phyloP scores from a whole-genome alignment of 2,888 invertebrate species.

The Buathra laborator region DNA sequence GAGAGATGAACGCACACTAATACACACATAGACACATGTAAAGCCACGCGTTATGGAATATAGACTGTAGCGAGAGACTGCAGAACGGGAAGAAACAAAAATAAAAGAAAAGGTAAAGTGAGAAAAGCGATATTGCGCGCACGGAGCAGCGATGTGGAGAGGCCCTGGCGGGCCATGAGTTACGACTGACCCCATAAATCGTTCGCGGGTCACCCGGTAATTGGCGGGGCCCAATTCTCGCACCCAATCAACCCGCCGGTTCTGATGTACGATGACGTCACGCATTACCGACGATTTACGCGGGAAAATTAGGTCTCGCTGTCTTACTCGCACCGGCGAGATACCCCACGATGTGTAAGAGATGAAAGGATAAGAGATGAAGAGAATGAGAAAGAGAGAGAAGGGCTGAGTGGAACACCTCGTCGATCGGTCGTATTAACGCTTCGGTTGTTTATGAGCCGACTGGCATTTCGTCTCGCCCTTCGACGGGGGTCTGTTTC shows the following conservation, averaged over 20 bases:
- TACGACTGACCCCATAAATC: slow-evolving; percentile 83
- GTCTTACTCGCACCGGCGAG: slow-evolving; percentile 50
- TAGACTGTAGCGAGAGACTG: slow-evolving; percentile 49
- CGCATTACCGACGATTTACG: slow-evolving; percentile 81
- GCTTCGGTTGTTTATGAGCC: slow-evolving; percentile 68
- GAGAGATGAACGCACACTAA: slow-evolving; percentile 38
- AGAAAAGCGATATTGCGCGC: slow-evolving; percentile 47
- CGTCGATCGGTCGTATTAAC: slow-evolving; percentile 71
- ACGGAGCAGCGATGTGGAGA: slow-evolving; percentile 32
- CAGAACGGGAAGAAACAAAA: slow-evolving; percentile 63
- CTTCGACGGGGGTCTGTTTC: slow-evolving; percentile 46
- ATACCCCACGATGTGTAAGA: slow-evolving; percentile 44
- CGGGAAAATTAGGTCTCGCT: slow-evolving; percentile 78
- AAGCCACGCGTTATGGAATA: slow-evolving; percentile 76
- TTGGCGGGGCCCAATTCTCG: slow-evolving; percentile 83
- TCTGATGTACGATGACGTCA: slow-evolving; percentile 82
- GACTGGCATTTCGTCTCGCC: slow-evolving; percentile 73
- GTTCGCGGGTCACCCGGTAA: slow-evolving; percentile 79
- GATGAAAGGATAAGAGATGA: slow-evolving; percentile 32
- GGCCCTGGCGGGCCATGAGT: slow-evolving; percentile 75
- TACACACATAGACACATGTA: background rate
- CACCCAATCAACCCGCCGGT: slow-evolving; percentile 80
- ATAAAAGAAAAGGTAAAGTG: slow-evolving; percentile 36
- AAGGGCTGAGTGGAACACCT: slow-evolving; percentile 41
- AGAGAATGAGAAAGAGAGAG: slow-evolving; percentile 44